Base-by-base conservation (phyloP, 2,797 vertebrate genomes). In the Enteromius thamalakanensis region DNA sequence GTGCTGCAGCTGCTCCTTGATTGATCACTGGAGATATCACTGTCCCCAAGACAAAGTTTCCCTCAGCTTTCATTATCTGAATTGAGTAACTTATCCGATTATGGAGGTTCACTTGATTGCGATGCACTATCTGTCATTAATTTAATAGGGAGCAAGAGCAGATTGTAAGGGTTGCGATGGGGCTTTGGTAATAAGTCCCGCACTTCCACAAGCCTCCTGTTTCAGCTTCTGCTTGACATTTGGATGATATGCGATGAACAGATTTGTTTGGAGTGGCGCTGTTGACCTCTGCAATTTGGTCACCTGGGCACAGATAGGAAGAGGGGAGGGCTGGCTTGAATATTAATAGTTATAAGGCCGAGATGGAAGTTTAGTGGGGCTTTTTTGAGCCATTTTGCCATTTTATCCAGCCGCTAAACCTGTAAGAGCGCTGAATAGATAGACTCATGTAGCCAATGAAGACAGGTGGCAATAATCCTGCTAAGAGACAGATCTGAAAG, bases 381-480 rank as follows among this genome's bases (percentile, higher is more conserved):
- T 77, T 85, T 64, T 64, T 64, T 49, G 58, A 62, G 53, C 23
- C 26, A 23, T 80, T 76, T 72, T 49, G 0, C 19, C 42, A 64
- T 72, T 81, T 70, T 53, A 64, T 84, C 74, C 23, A 55, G 47
- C 58, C 62, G n/a, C 67, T 76, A 83, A 76, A 75, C 70, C 82
- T 70, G 51, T 72, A 87, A 92, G 87, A 81, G 91, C 91, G 93
- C 94, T 94, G 93, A 93, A 94, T 94, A 94, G 93, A 93, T 90
- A 85, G 92, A 93, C 92, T 92, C 90, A 91, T 92, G 89, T 91
- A 88, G 91, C 90, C 93, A 90, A 94, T 93, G 93, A 94, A 95
- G 94, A 95, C 93, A 94, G 93, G 94, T 95, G 93, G 93, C 94
- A 91, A 92, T 94, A 92, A 94, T 94, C 92, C 92, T 92, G 92